phyloP scores from a whole-genome alignment of 2,888 invertebrate species.

The Pachycephus smyrnensis region DNA sequence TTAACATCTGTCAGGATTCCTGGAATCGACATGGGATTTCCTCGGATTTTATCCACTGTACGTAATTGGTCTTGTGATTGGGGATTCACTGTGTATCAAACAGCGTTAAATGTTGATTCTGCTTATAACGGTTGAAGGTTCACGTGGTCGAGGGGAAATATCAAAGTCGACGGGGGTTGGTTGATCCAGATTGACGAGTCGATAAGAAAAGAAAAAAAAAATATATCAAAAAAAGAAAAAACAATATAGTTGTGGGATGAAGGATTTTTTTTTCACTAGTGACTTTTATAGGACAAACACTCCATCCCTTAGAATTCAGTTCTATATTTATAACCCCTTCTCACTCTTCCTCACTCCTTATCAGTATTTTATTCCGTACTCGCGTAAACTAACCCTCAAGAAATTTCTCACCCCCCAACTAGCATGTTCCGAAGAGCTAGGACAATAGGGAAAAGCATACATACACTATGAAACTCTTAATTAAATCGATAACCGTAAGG shows the following conservation, averaged over 20 bases:
- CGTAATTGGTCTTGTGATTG: not conserved
- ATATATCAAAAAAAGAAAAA: not conserved
- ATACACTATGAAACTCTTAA: constrained; percentile 25
- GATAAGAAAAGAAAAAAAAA: too few relatives aligned
- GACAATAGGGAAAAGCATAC: not conserved
- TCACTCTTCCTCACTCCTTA: constrained; percentile 16
- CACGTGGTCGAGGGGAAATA: not conserved
- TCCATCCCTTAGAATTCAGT: constrained; percentile 24
- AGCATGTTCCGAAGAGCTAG: too few relatives aligned
- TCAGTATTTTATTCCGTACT: constrained; percentile 3
- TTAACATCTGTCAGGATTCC: not conserved
- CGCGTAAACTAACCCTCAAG: too few relatives aligned
- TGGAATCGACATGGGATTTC: not conserved
- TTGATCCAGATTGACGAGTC: not conserved
- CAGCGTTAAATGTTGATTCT: too few relatives aligned
- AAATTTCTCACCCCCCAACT: too few relatives aligned
- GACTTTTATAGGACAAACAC: constrained; percentile 4
- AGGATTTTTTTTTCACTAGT: not conserved
- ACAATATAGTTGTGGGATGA: not conserved
- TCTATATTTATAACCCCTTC: constrained; percentile 38
- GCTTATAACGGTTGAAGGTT: too few relatives aligned
- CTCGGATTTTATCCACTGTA: not conserved
- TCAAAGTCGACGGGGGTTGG: not conserved
- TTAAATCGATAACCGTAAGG: constrained; percentile 37
- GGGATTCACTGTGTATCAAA: not conserved